Conservation (phyloP, 1,140 invertebrate species). For the Vanessa atalanta region DNA sequence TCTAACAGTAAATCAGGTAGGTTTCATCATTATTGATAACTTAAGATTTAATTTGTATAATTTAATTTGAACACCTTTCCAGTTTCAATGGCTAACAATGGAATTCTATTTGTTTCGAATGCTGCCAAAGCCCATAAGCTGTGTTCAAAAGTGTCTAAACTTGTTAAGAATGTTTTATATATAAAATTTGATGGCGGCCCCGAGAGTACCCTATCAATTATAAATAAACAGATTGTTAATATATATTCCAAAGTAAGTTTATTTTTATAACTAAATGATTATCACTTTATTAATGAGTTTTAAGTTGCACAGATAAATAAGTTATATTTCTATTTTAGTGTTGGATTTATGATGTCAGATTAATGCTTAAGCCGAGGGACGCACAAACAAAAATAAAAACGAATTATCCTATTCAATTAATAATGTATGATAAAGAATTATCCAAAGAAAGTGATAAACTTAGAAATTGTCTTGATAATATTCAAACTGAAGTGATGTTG, state of each 20-base stretch:
- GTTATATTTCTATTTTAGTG: slow-evolving; percentile 13
- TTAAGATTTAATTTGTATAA: background rate
- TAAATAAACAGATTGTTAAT: slow-evolving; percentile 67
- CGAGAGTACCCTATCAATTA: slow-evolving; percentile 49
- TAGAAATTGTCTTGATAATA: slow-evolving; percentile 46
- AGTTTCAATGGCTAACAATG: slow-evolving; percentile 68
- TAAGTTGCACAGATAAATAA: background rate
- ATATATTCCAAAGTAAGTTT: slow-evolving; percentile 64
- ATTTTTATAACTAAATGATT: background rate
- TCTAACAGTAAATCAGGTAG: slow-evolving; percentile 54
- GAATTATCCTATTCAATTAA: slow-evolving; percentile 59
- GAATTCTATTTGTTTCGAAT: slow-evolving; percentile 65
- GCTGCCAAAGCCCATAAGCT: slow-evolving; percentile 60
- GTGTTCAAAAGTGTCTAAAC: slow-evolving; percentile 59
- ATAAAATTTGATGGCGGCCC: slow-evolving; percentile 59
- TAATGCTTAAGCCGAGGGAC: slow-evolving; percentile 61
- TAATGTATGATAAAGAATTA: slow-evolving; percentile 63
- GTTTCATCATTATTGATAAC: slow-evolving; percentile 29
- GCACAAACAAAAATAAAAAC: slow-evolving; percentile 54
- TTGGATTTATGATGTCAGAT: slow-evolving; percentile 64
- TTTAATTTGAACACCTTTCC: slow-evolving; percentile 5
- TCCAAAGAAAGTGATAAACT: slow-evolving; percentile 53
- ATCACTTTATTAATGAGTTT: too few relatives aligned
- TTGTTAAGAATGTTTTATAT: slow-evolving; percentile 66
- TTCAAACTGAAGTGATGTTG: slow-evolving; percentile 40